These are phyloP conservation scores for Spodoptera frugiperda DNA, from an alignment of 1,140 invertebrate genomes.

Conservation along the genomic window DNA sequence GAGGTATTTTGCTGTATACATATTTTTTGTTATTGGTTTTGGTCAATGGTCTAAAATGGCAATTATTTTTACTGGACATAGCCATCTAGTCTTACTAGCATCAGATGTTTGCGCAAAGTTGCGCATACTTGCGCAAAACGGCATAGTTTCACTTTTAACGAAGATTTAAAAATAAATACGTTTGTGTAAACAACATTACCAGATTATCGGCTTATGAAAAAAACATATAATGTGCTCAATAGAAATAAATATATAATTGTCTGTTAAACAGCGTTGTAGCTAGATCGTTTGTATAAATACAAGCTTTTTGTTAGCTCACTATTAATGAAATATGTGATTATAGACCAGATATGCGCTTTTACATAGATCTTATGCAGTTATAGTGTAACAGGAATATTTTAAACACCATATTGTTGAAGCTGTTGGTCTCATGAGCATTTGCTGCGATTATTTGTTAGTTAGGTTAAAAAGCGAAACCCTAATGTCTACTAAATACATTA, in stretches of 20 bases:
- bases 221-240: slow-evolving; percentile 76
- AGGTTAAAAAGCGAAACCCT: slow-evolving; percentile 2
- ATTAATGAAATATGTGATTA: slow-evolving; percentile 17
- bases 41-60: too few relatives aligned
- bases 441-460: not conserved
- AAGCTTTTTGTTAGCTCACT: slow-evolving; percentile 39
- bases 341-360: slow-evolving; percentile 15
- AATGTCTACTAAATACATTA: not conserved
- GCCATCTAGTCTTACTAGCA: too few relatives aligned
- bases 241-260: slow-evolving; percentile 59
- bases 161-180: not conserved
- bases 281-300: slow-evolving; percentile 41
- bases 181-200: slow-evolving; percentile 45
- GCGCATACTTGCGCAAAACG: not conserved
- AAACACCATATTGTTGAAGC: slow-evolving; percentile 29
- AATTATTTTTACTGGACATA: too few relatives aligned
- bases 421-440: slow-evolving; percentile 3
- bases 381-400: slow-evolving; percentile 17
- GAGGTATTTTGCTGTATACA: not conserved
- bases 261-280: slow-evolving; percentile 52
- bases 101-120: not conserved
- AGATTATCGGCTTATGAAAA: slow-evolving; percentile 70
- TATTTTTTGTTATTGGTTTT: not conserved
- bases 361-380: slow-evolving; percentile 32
- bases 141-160: not conserved